phyloP scores from a whole-genome alignment of 2,113 vertebrate genomes.

The Elgaria multicarinata region DNA sequence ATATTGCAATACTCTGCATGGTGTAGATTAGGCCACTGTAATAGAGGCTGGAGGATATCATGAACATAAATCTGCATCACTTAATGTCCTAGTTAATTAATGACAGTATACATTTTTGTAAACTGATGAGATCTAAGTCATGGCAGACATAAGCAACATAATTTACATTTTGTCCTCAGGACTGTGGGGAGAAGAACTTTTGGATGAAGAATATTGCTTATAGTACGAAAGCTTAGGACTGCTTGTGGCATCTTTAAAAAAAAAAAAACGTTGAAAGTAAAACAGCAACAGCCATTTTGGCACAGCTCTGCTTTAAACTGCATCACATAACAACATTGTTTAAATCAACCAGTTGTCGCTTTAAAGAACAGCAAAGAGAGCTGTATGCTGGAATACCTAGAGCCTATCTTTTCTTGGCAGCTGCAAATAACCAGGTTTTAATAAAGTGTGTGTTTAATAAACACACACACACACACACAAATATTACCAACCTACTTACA shows the following conservation, averaged over 20 bases:
- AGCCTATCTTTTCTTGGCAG: background rate
- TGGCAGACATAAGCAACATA: background rate
- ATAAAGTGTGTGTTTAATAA: background rate
- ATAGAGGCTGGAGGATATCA: background rate
- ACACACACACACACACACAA: background rate
- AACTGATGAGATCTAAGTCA: background rate
- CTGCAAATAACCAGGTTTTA: background rate
- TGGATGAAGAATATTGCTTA: background rate
- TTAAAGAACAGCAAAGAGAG: slow-evolving; percentile 4
- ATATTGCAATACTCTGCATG: too few species aligned
- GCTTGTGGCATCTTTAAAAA: background rate
- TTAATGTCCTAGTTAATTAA: background rate
- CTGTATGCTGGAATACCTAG: background rate
- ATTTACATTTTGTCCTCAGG: background rate
- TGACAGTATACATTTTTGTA: background rate
- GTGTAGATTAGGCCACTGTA: too few species aligned
- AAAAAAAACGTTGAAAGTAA: too few species aligned
- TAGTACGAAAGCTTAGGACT: background rate
- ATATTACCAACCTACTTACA: too few species aligned
- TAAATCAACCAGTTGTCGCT: background rate
- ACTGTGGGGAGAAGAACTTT: background rate
- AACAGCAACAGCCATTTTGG: background rate
- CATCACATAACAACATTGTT: background rate
- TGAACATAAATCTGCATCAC: background rate
- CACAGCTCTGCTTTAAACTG: background rate